These are phyloP conservation scores for Lamproptera curius DNA, from an alignment of 2,888 invertebrate genomes.

Conservation along the genomic window DNA sequence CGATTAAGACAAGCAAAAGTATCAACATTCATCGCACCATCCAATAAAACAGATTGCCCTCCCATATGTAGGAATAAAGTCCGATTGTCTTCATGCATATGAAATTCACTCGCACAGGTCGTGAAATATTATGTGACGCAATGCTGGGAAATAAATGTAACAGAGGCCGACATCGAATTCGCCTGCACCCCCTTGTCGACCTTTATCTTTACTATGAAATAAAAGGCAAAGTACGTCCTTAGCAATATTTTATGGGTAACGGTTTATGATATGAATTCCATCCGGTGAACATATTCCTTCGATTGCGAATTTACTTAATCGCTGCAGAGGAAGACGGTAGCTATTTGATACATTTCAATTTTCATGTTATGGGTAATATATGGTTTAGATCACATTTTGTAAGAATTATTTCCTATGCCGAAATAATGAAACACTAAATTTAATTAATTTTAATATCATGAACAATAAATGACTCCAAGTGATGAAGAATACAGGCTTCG, in stretches of 20 bases:
- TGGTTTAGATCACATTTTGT: too few species aligned
- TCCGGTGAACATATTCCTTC: constrained; percentile 72
- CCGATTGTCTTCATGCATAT: constrained; percentile 61
- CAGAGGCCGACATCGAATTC: constrained; percentile 47
- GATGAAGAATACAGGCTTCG: too few species aligned
- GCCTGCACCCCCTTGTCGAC: constrained; percentile 53
- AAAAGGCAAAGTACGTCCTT: constrained; percentile 60
- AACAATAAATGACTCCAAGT: too few species aligned
- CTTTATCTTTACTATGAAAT: constrained; percentile 70
- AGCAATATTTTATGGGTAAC: constrained; percentile 68
- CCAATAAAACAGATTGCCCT: constrained; percentile 34
- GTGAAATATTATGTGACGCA: constrained; percentile 63
- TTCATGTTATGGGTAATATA: too few species aligned
- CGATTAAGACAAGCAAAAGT: constrained; percentile 8
- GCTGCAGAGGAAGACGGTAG: constrained; percentile 47
- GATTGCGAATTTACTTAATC: constrained; percentile 68
- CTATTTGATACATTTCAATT: constrained; percentile 2
- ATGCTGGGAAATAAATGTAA: constrained; percentile 59
- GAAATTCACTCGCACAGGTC: constrained; percentile 53
- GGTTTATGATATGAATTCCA: constrained; percentile 75
- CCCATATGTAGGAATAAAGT: constrained; percentile 55
- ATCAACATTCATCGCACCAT: constrained; percentile 9
- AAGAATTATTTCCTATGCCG: too few species aligned
- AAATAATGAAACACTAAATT: too few species aligned
- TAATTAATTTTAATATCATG: too few species aligned